These are phyloP conservation scores for Cistogaster globosa DNA, from an alignment of 2,888 invertebrate genomes.

Conservation along the genomic window DNA sequence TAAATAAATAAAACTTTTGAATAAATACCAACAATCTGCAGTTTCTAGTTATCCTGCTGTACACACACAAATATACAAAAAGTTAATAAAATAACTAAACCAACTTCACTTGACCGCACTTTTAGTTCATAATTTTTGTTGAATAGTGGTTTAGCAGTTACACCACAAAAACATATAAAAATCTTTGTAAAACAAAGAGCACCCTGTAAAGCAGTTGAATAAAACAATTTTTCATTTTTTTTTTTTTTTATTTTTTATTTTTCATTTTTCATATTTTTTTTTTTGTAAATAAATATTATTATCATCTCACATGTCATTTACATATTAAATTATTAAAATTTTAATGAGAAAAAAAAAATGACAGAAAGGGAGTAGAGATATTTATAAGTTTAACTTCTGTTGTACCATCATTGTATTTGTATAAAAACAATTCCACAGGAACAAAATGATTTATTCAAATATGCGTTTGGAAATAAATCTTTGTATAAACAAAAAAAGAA, in stretches of 20 bases:
- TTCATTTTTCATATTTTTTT: no score
- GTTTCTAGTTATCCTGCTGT: slow-evolving; percentile 14
- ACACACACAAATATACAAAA: neutral
- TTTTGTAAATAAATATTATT: slow-evolving; percentile 23
- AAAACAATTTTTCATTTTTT: slow-evolving; percentile 25
- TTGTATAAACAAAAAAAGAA: neutral
- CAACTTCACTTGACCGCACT: slow-evolving; percentile 21
- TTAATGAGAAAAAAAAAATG: slow-evolving; percentile 26
- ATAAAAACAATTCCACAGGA: neutral
- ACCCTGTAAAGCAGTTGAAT: slow-evolving; percentile 11
- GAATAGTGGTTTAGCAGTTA: slow-evolving; percentile 41
- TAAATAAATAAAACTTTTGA: neutral
- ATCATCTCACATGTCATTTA: slow-evolving; percentile 53
- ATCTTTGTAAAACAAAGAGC: neutral
- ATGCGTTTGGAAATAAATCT: slow-evolving; percentile 27
- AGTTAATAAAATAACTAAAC: neutral
- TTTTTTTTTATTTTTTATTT: slow-evolving; percentile 3
- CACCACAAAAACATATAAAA: slow-evolving; percentile 9
- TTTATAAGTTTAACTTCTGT: neutral
- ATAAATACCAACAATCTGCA: slow-evolving; percentile 35
- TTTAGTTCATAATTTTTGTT: slow-evolving; percentile 39
- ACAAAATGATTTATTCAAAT: slow-evolving; percentile 16
- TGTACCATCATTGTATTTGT: neutral
- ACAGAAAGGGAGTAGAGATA: neutral
- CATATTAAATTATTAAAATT: slow-evolving; percentile 26